These are phyloP conservation scores for Bradypus variegatus DNA, from an alignment of 2,797 vertebrate species.

Conservation along the genomic window DNA sequence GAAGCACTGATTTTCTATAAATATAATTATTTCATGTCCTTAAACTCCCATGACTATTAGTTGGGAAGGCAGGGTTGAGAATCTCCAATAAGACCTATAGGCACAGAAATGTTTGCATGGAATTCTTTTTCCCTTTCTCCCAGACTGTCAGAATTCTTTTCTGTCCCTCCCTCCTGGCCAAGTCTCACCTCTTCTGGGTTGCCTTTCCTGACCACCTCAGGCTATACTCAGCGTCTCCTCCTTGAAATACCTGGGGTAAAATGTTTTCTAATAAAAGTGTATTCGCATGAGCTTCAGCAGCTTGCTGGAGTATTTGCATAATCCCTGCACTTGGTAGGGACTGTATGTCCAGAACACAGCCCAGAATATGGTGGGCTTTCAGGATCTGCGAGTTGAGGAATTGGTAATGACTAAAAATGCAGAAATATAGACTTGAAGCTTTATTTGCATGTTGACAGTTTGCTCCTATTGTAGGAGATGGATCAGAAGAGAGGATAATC, in stretches of 20 bases:
- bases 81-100: background rate
- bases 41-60: background rate
- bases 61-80: conserved; percentile 10
- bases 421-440: background rate
- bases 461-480: background rate
- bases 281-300: background rate
- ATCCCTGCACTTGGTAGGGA: background rate
- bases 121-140: background rate
- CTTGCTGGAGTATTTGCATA: background rate
- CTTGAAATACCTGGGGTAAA: background rate
- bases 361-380: background rate
- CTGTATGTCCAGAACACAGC: background rate
- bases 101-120: background rate
- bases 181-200: background rate
- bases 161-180: background rate
- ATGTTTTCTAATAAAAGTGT: background rate
- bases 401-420: background rate
- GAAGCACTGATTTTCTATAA: background rate
- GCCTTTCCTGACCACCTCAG: background rate
- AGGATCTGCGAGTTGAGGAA: background rate
- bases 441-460: background rate
- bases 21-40: background rate
- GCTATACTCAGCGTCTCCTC: background rate
- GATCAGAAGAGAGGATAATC: background rate
- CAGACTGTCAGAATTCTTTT: background rate